Evolutionary conservation across 2,797 vertebrate species (phyloP).

Genomic region (Chelonia mydas): DNA sequence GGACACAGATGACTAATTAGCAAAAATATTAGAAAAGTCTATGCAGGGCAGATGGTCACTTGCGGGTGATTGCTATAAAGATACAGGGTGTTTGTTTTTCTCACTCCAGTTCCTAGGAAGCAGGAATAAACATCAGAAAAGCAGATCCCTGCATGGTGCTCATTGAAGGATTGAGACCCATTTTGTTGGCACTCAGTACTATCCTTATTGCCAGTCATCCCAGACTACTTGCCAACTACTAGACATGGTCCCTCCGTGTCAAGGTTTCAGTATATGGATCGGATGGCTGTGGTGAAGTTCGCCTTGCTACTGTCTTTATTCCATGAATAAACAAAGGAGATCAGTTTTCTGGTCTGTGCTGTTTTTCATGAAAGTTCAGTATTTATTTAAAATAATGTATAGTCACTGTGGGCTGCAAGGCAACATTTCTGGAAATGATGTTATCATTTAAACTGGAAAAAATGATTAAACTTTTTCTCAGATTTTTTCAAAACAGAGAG

Average conservation of each 20-base stretch:
- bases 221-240: too few relatives aligned
- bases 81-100: background rate
- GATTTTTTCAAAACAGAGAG: fast-evolving
- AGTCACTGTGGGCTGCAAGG: background rate
- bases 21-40: background rate
- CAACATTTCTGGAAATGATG: background rate
- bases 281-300: background rate
- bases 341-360: background rate
- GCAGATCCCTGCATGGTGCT: background rate
- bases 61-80: background rate
- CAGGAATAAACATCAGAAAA: background rate
- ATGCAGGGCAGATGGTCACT: background rate
- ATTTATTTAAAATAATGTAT: background rate
- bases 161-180: background rate
- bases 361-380: background rate
- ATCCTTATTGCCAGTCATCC: background rate
- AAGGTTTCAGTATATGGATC: background rate
- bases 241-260: too few relatives aligned
- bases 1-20: background rate
- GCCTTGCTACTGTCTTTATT: background rate
- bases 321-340: background rate
- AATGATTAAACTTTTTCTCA: background rate
- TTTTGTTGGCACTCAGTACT: background rate
- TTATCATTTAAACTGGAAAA: background rate
- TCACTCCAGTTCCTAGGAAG: background rate